Percentiles rank a stretch among this genome's conserved stretches.
Conservation (phyloP, 1,140 invertebrate genomes). For the Patella vulgata region DNA sequence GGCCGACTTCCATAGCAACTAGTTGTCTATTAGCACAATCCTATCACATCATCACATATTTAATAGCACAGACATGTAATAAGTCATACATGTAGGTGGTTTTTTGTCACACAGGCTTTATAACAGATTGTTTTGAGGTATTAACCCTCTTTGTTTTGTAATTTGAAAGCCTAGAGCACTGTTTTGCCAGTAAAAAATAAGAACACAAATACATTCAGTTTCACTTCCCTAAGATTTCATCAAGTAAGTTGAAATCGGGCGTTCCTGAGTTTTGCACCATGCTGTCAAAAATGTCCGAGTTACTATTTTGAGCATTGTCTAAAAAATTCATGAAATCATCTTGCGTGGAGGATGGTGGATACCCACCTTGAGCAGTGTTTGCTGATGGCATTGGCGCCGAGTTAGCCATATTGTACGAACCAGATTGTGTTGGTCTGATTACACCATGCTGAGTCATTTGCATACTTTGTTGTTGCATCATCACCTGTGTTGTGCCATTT, state of each 20-base stretch:
- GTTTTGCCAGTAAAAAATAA: no score
- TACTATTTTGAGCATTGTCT: slow-evolving; percentile 45
- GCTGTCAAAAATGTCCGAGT: slow-evolving; percentile 48
- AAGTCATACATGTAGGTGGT: no score
- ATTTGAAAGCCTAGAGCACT: no score
- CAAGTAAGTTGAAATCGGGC: slow-evolving; percentile 45
- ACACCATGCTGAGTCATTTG: slow-evolving; percentile 51
- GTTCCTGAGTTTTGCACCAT: slow-evolving; percentile 35
- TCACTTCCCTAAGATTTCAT: slow-evolving; percentile 46
- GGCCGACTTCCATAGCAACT: no score
- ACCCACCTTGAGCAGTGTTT: slow-evolving; percentile 16
- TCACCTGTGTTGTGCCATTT: slow-evolving; percentile 43
- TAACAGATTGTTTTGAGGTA: no score
- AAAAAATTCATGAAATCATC: slow-evolving; percentile 59
- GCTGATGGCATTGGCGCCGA: slow-evolving; percentile 10
- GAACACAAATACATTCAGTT: no score
- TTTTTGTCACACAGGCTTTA: no score
- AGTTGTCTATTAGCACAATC: no score
- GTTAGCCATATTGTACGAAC: slow-evolving; percentile 10
- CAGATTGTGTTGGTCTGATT: slow-evolving; percentile 11
- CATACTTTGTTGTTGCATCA: slow-evolving; percentile 57
- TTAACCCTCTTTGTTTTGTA: no score
- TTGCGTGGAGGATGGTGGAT: slow-evolving; percentile 25
- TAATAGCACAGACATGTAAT: no score
- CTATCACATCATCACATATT: no score